phyloP scores from a whole-genome alignment of 2,797 vertebrate species.

The Crenuchus spilurus region DNA sequence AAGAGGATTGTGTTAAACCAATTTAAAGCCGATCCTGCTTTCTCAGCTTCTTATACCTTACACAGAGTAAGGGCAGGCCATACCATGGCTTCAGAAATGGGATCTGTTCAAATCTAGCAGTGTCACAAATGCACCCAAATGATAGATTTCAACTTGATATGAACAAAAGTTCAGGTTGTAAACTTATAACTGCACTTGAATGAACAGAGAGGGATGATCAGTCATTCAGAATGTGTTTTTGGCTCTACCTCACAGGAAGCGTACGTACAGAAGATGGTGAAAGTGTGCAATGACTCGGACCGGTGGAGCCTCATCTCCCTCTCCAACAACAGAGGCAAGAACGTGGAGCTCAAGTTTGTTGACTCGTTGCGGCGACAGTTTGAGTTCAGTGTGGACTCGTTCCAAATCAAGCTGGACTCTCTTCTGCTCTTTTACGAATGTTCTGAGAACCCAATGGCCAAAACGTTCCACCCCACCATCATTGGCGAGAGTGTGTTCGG shows the following conservation, averaged over 20 bases:
- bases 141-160: neutral
- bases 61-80: neutral
- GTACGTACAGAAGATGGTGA: constrained; percentile 99
- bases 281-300: constrained; percentile 98
- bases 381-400: constrained; percentile 99
- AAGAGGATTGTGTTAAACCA: constrained; percentile 78
- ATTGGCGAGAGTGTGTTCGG: constrained; percentile 97
- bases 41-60: constrained; percentile 60
- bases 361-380: constrained; percentile 97
- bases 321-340: constrained; percentile 98
- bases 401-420: constrained; percentile 98
- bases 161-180: neutral
- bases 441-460: constrained; percentile 96
- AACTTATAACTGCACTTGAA: neutral
- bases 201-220: neutral
- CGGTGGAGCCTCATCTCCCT: constrained; percentile 99
- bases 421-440: constrained; percentile 98
- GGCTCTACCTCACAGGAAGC: constrained; percentile 83
- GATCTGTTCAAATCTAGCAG: neutral
- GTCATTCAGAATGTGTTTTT: constrained; percentile 60
- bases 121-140: neutral
- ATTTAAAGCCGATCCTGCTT: constrained; percentile 68
- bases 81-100: neutral
- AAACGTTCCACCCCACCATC: constrained; percentile 96
- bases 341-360: constrained; percentile 98